Evolutionary conservation across 2,888 invertebrate genomes (phyloP).

Genomic region (Ischnus inquisitorius): DNA sequence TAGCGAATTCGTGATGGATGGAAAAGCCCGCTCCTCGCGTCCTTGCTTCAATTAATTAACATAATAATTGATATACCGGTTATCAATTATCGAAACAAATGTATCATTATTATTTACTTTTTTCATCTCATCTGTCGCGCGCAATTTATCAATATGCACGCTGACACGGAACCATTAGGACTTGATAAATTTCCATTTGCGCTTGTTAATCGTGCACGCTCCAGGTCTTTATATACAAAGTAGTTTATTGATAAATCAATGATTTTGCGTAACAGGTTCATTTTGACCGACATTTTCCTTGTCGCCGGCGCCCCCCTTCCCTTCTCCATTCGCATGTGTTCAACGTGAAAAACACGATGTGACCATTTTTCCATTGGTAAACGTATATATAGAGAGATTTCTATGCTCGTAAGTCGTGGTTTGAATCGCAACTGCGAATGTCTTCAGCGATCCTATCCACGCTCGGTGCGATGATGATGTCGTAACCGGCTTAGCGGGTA

Average conservation of each 20-base stretch:
- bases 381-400: background rate
- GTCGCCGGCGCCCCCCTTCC: background rate
- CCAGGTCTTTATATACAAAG: background rate
- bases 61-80: conserved; percentile 38
- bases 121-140: background rate
- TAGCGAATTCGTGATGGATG: conserved; percentile 45
- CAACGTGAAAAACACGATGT: background rate
- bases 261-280: background rate
- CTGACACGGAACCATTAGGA: conserved; percentile 1
- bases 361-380: conserved; percentile 1
- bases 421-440: conserved; percentile 23
- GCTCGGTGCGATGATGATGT: conserved; percentile 30
- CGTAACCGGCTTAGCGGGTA: conserved; percentile 20
- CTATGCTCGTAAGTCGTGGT: conserved; percentile 26
- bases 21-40: background rate
- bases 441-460: background rate
- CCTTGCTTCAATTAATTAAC: background rate
- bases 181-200: background rate
- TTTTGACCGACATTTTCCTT: background rate
- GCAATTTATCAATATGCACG: conserved; percentile 19
- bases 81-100: conserved; percentile 33
- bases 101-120: background rate
- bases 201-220: background rate
- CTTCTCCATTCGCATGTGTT: background rate
- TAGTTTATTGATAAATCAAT: background rate